Evolutionary conservation across 2,113 vertebrate species (phyloP).

Genomic region (Oncorhynchus nerka): DNA sequence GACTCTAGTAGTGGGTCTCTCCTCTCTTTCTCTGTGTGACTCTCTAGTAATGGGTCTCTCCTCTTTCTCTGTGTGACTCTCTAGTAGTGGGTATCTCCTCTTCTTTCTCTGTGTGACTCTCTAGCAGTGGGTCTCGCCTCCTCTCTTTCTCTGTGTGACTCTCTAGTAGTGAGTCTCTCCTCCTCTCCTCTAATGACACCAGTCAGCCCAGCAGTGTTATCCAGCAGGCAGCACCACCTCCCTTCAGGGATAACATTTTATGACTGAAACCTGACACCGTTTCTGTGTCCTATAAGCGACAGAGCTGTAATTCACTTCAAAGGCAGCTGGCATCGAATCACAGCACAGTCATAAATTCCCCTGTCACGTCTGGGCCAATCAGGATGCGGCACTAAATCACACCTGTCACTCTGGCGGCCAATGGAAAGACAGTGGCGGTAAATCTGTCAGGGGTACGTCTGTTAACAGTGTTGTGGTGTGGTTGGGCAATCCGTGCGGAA

Average conservation of each 20-base stretch:
- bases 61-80: no score
- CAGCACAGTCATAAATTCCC: conserved; percentile 74
- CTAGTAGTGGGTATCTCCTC: no score
- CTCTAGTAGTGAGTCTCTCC: conserved; percentile 42
- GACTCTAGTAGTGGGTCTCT: conserved; percentile 45
- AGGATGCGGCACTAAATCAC: conserved; percentile 74
- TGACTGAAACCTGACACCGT: conserved; percentile 81
- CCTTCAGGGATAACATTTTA: conserved; percentile 79
- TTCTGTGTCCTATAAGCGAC: conserved; percentile 84
- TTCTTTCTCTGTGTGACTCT: no score
- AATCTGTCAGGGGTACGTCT: conserved; percentile 77
- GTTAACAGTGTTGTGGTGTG: conserved; percentile 78
- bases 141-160: no score
- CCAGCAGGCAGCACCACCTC: conserved; percentile 73
- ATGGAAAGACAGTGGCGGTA: conserved; percentile 77
- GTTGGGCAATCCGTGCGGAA: conserved; percentile 74
- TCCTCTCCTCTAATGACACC: conserved; percentile 65
- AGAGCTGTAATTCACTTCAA: conserved; percentile 83
- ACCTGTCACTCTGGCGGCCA: conserved; percentile 76
- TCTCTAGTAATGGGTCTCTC: conserved; percentile 55
- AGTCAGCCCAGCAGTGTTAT: conserved; percentile 59
- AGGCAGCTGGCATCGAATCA: conserved; percentile 80
- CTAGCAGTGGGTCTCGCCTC: no score
- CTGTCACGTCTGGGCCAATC: conserved; percentile 74
- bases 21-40: conserved; percentile 58